Base-by-base conservation (phyloP, 2,113 vertebrate species). In the Cromileptes altivelis region DNA sequence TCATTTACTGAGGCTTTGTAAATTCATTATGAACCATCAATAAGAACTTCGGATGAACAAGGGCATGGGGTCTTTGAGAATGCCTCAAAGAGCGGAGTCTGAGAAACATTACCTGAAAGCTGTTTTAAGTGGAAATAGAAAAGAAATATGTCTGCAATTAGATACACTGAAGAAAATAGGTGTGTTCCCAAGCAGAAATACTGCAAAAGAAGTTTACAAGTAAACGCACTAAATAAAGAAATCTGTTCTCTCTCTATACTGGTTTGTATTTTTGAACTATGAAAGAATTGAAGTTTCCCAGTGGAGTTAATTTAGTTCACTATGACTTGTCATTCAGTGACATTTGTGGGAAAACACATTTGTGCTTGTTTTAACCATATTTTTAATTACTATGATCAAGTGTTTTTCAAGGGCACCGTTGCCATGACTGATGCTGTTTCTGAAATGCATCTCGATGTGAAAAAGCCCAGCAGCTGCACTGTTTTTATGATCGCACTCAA, bases 401-500 rank as follows among this genome's bases (percentile, higher is more conserved):
- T 19, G 45, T 64, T 82, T 78, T 49, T 80, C 63, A 68, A 71
- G 75, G 53, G 52, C 68, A 14, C 55, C 23, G 6, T 13, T 42
- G 23, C 62, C 6, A 53, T 60, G 67, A 83, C 56, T 53, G 40
- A 70, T 79, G 52, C 70, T 58, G 14, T 75, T 75, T 75, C 42
- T 70, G 25, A 78, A 56, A 82, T 27, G 21, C 27, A 18, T 86
- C 17, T 47, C 19, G 9, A 30, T 47, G 23, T 61, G 58, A 73
- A 53, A 67, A 70, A 67, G 69, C 79, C 81, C 19, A 45, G 63
- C 86, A 83, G 75, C 88, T 82, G 78, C 65, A 49, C 33, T 42
- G 78, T 70, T 85, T 91, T 91, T 78, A 82, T 82, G 75, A 80
- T 88, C 67, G 0, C 65, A 47, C 79, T 89, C 76, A 78, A 82